phyloP scores from a whole-genome alignment of 2,113 vertebrate species.

The Rissa tridactyla region DNA sequence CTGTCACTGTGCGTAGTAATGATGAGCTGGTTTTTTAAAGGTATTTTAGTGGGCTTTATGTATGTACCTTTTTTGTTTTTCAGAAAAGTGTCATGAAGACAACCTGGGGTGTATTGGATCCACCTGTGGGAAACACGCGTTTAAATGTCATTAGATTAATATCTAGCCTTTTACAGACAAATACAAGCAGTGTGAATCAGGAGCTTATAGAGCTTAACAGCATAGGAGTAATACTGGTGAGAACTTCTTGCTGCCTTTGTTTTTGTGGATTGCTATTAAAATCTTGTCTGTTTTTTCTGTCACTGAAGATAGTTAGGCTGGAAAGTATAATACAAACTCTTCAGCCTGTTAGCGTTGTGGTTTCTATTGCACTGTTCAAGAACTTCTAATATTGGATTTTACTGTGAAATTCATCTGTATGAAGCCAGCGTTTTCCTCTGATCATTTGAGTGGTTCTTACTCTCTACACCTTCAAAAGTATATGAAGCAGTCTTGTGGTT shows the following conservation, averaged over 20 bases:
- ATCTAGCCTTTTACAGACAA: constrained; percentile 92
- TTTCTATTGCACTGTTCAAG: background rate
- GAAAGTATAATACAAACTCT: background rate
- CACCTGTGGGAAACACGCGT: constrained; percentile 94
- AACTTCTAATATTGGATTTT: background rate
- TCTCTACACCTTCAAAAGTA: background rate
- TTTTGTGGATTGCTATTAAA: background rate
- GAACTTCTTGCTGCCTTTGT: background rate
- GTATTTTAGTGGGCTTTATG: background rate
- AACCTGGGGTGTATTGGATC: constrained; percentile 95
- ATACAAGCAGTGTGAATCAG: constrained; percentile 88
- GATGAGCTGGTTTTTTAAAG: background rate
- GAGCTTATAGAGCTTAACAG: constrained; percentile 95
- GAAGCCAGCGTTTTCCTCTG: background rate
- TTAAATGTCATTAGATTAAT: constrained; percentile 94
- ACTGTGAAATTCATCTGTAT: background rate
- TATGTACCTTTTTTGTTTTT: background rate
- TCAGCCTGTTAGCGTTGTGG: background rate
- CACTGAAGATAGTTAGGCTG: background rate
- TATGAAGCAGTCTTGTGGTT: background rate
- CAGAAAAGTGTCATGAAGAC: constrained; percentile 96
- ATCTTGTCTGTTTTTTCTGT: background rate
- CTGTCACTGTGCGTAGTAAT: background rate
- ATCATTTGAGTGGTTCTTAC: background rate
- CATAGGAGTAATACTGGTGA: constrained; percentile 94